Evolutionary conservation across 2,113 vertebrate species (phyloP), one percentile per base, ranked within the genome.

Genomic region (Sciurus niger): DNA sequence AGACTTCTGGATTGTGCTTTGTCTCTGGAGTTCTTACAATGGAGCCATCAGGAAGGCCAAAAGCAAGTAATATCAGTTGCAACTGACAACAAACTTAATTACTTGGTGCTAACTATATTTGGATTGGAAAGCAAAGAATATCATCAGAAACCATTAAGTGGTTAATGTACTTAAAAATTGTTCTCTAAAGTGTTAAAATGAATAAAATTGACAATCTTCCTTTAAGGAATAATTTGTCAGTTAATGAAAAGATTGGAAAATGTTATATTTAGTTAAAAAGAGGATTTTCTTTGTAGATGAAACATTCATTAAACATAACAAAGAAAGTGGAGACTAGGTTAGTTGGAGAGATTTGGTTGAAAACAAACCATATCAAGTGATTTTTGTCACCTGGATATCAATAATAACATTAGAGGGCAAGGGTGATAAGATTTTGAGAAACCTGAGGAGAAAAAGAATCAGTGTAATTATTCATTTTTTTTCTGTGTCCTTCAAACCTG

Each of bases 141-240:
- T 60, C 0, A 65, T 55, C 30, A 93, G 60, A 88, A 53, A 65
- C 0, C 46, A 79, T n/a, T 85, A 72, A n/a, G 17, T 93, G 9
- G 28, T 24, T 68, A 88, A 83, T 95, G 22, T 89, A 82, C n/a
- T 84, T 93, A 55, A 89, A 63, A 86, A 63, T 76, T 53, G 9
- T 91, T 95, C 9, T 76, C 63, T 80, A 46, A 90, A 84, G 16
- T 80, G 25, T 20, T 96, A 72, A 67, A 74, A 94, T 67, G 84
- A 55, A 83, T 32, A 46, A 65, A 72, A 85, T 40, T 80, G 24
- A 2, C 6, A 60, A 89, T 77, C 55, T 17, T 43, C 8, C 40
- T 77, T 94, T 76, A 89, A 93, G 24, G 55, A 74, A 89, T 84
- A 89, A 89, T 84, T 88, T 90, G 17, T 7, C 4, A 60, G 77